Base-by-base conservation (phyloP, 30 jellyfish, hydroid and myxozoan species). In the Chrysaora quinquecirrha region DNA sequence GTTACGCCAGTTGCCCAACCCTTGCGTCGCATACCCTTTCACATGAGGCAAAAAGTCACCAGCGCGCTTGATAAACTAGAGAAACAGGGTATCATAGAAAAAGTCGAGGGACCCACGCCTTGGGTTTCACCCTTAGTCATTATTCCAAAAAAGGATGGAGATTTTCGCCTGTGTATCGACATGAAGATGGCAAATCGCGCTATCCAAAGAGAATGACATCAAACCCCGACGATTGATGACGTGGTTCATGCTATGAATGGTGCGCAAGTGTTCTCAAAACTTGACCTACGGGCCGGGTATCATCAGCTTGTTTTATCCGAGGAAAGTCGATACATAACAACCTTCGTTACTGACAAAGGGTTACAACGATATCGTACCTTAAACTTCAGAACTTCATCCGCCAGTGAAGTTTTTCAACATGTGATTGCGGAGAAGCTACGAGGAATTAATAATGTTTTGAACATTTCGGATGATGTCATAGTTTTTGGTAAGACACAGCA, bases 1-100 rank as follows among this genome's bases (percentile, higher is more conserved):
- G 89, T 78, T 43, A 71, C 81, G 64, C 78, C 91, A 27, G 78
- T 81, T 54, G 84, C 84, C 2, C 91, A 66, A 52, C 56, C 70
- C 1, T 54, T 71, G 11, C 60, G 85, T 9, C 63, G 85, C 2
- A 81, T 81, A 27, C 85, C 84, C 22, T 81, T 81, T 67, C 78
- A 68, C 70, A 23, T 66, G 49, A 19, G 75, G 25, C 75, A 30
- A 48, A 47, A 46, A 22, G 85, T 48, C 79, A 16, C 85, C n/a
- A 48, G 48, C 27, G 48, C 85, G n/a, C 80, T 73, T 10, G 22
- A 73, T 4, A 35, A 46, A 19, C 47, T 38, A 46, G 85, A 73
- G 29, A 30, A 43, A 50, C 65, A 73, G n/a, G 75, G 34, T 19
- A 73, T 38, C 19, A 73, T 34, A 3, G 85, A 73, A 73, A 28